phyloP scores from a whole-genome alignment of 2,113 vertebrate genomes.

The Carassius carassius region DNA sequence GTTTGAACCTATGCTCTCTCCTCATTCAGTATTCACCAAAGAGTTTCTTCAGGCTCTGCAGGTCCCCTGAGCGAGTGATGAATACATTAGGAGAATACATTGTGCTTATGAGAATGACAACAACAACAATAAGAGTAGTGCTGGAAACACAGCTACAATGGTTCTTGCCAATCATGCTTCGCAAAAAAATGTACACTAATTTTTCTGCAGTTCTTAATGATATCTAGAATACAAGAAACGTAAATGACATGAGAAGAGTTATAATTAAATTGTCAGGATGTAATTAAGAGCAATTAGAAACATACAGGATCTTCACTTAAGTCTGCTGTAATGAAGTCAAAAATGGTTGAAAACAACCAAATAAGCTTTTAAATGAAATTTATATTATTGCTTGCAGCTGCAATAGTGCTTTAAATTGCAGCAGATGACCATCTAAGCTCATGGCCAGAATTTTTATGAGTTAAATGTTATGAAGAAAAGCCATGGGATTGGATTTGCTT shows the following conservation, averaged over 20 bases:
- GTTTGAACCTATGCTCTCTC: slow-evolving; percentile 3
- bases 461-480: slow-evolving; percentile 34
- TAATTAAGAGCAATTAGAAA: background rate
- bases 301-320: background rate
- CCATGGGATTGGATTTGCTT: slow-evolving; percentile 27
- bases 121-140: background rate
- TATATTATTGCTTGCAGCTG: background rate
- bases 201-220: background rate
- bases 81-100: slow-evolving; percentile 12
- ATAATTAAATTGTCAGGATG: slow-evolving; percentile 18
- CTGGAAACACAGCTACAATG: background rate
- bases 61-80: background rate
- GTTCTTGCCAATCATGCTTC: background rate
- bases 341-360: background rate
- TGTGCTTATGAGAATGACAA: slow-evolving; percentile 15
- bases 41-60: background rate
- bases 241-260: background rate
- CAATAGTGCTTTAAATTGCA: background rate
- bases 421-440: background rate
- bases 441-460: background rate
- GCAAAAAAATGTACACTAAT: background rate
- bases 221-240: background rate
- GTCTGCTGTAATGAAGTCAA: background rate
- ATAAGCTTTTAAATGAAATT: background rate
- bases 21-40: slow-evolving; percentile 20